Evolutionary conservation across 2,888 invertebrate species (phyloP), one percentile per base, ranked within the genome.

Genomic region (Chymomyza caudatula): DNA sequence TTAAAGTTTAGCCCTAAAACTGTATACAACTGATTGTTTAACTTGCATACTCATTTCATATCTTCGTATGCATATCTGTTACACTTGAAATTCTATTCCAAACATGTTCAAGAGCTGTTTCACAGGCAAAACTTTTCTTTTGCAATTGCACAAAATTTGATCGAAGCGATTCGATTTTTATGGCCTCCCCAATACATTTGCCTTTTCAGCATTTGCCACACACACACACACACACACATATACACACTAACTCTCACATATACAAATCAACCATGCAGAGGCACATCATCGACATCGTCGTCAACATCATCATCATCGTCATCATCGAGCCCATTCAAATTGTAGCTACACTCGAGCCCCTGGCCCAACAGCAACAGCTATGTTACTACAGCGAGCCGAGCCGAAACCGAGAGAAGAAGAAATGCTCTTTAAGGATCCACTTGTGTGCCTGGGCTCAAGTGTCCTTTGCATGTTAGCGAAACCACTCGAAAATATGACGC

Each of bases 401-500:
- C 19, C 51, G n/a, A 20, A 51, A 22, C 22, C 19, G 51, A 53
- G 23, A 17, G 77, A 81, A 17, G 77, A 81, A 81, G 82, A 88
- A 88, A 88, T 87, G 88, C 87, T 88, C 86, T 87, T 88, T 82
- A 88, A 88, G 87, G 86, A 88, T 87, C 86, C 85, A 84, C 85
- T 86, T 87, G 86, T 88, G 84, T 84, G 82, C 85, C 77, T 75
- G 80, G 77, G 78, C 73, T 87, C 76, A 86, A 88, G 87, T 83
- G 88, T 85, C 81, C 88, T 88, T 87, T 84, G 80, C 85, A 87
- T 88, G 88, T 88, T 88, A 87, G 86, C 87, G 87, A 88, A 88
- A 88, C 88, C 88, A 82, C 88, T 88, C 81, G 76, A 88, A 87
- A 88, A 88, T 87, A 87, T 88, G 88, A 88, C 87, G 88, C 88